Conservation (phyloP, 2,113 vertebrate genomes). For the Ia io region DNA sequence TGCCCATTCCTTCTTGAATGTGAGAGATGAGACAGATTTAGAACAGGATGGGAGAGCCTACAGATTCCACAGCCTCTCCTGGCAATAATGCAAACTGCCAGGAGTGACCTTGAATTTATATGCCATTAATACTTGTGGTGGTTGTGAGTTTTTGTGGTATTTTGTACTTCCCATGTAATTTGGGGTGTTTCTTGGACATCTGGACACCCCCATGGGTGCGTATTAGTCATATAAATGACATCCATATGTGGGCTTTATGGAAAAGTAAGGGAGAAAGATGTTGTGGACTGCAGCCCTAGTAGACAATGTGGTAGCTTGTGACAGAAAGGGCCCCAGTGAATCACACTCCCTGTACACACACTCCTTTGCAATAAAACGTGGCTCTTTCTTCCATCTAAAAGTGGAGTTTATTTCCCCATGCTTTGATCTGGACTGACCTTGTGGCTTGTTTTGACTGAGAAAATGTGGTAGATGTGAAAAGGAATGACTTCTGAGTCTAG, state of each 20-base stretch:
- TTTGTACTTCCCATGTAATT: neutral
- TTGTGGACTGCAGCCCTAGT: neutral
- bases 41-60: neutral
- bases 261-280: neutral
- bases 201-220: neutral
- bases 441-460: neutral
- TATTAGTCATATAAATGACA: slow-evolving; percentile 22
- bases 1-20: neutral
- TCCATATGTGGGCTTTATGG: neutral
- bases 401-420: neutral
- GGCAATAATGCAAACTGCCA: neutral
- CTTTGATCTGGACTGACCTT: neutral
- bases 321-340: neutral
- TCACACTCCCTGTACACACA: neutral
- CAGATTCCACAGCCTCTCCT: neutral
- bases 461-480: neutral
- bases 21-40: neutral
- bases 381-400: neutral
- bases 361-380: neutral
- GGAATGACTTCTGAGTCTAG: neutral
- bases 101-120: neutral
- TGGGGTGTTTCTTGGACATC: slow-evolving; percentile 25
- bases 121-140: slow-evolving; percentile 45
- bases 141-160: slow-evolving; percentile 31
- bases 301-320: neutral